These are phyloP conservation scores for Callyntrura guangdongensis DNA, from an alignment of 2,888 invertebrate species.

Conservation along the genomic window DNA sequence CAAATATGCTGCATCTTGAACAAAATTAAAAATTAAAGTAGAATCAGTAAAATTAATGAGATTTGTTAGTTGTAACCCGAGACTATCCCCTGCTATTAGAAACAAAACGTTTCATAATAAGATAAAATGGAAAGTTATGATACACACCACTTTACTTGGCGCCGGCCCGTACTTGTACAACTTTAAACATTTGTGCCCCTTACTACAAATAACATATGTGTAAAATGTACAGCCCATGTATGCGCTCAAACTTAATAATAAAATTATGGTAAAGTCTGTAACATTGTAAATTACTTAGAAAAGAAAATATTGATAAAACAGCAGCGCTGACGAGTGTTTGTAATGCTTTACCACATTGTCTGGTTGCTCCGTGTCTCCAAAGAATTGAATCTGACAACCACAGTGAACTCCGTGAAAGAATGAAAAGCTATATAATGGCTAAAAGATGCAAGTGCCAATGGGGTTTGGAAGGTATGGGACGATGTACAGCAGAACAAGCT, in stretches of 20 bases:
- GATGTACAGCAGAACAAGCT: not conserved
- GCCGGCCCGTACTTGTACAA: too few species aligned
- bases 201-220: not conserved
- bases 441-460: not conserved
- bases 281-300: not conserved
- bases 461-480: not conserved
- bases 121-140: not conserved
- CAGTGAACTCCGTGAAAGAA: conserved; percentile 15
- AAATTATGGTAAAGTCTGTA: not conserved
- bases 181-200: not conserved
- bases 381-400: conserved; percentile 46
- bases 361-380: conserved; percentile 14
- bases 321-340: conserved; percentile 6
- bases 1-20: too few species aligned
- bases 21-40: conserved; percentile 19
- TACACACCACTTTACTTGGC: not conserved
- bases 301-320: conserved; percentile 48
- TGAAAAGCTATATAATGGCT: not conserved
- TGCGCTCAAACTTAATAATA: too few species aligned
- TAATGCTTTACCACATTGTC: conserved; percentile 18
- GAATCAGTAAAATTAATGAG: conserved; percentile 2
- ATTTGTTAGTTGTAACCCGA: not conserved
- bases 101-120: not conserved
- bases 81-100: not conserved
- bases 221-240: not conserved